A percentile compares a stretch with the other conserved stretches of the same genome.
phyloP scores from a whole-genome alignment of 2,797 vertebrate genomes.

The Pseudomugil tenellus region DNA sequence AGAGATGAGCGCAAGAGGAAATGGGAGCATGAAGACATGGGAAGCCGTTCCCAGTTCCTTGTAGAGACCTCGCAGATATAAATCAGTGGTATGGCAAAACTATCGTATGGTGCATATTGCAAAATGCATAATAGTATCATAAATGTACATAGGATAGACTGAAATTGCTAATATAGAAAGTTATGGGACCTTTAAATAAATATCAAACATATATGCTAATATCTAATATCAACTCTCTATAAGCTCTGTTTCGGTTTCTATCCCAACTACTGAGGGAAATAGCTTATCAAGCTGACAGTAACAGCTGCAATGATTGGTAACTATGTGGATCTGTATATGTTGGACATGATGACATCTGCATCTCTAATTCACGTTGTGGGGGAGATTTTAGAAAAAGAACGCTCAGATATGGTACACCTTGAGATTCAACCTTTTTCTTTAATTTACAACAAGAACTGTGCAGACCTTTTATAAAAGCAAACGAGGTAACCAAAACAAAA shows the following conservation, averaged over 20 bases:
- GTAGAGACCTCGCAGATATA: too few species aligned
- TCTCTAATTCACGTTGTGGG: neutral
- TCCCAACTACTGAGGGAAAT: neutral
- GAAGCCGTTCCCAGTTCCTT: too few species aligned
- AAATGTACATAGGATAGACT: too few species aligned
- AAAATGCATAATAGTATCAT: too few species aligned
- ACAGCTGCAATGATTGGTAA: neutral
- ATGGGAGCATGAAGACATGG: too few species aligned
- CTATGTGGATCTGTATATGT: too few species aligned
- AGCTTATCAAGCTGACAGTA: neutral
- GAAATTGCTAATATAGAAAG: too few species aligned
- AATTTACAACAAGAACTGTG: constrained; percentile 64
- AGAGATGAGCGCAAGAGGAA: too few species aligned
- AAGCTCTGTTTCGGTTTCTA: neutral
- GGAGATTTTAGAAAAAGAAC: constrained; percentile 12
- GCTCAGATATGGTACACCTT: constrained; percentile 12
- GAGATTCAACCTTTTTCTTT: constrained; percentile 48
- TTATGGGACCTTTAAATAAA: too few species aligned
- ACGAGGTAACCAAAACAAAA: constrained; percentile 45
- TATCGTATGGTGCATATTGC: too few species aligned
- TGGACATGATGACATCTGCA: neutral
- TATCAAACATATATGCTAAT: accelerated
- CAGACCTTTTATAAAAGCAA: constrained; percentile 48
- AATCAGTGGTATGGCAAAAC: too few species aligned
- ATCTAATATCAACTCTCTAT: neutral